Evolutionary conservation across 2,888 invertebrate genomes (phyloP), one percentile per base, ranked within the genome.

Genomic region (Sialis lutaria): DNA sequence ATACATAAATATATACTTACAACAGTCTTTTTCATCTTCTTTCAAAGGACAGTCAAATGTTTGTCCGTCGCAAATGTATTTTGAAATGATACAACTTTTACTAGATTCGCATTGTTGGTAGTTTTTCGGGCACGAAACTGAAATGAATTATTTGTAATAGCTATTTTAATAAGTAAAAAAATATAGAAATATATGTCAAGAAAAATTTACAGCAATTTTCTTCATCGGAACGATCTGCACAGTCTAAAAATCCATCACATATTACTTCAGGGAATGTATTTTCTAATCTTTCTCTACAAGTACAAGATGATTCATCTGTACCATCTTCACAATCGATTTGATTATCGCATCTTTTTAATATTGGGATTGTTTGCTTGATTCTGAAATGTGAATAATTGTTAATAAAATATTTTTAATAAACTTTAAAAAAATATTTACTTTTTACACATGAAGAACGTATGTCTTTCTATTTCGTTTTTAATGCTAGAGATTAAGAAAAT

Each of bases 11-110:
- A 22, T 44, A 42, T 48, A 61, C 81, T 75, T 64, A 85, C 85
- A 75, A 59, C 89, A 89, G 59, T 85, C 77, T 45, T 71, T 58
- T 68, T 89, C 89, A 58, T 89, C 89, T 65, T 87, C 87, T 31
- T 74, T 73, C 52, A 72, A 63, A 12, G 67, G 66, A 58, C 88
- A 88, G 53, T 88, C 79, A 1, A 64, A 54, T 41, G 58, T 61
- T 32, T 71, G 73, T 42, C 42, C 42, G 61, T 89, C 75, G 57
- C 89, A 89, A 12, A 73, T 72, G 51, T 73, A 68, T 39, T 65
- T 58, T 7, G 62, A 56, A 1, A 76, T 67, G 48, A 88, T 63
- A 56, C 88, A 89, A 33, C 62, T 64, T 57, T 73, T 70, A 57
- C 81, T 82, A 45, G 67, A 59, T 40, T 69, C 68, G 56, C 87